Conservation (phyloP, 2,113 vertebrate species). For the Archocentrus centrarchus region DNA sequence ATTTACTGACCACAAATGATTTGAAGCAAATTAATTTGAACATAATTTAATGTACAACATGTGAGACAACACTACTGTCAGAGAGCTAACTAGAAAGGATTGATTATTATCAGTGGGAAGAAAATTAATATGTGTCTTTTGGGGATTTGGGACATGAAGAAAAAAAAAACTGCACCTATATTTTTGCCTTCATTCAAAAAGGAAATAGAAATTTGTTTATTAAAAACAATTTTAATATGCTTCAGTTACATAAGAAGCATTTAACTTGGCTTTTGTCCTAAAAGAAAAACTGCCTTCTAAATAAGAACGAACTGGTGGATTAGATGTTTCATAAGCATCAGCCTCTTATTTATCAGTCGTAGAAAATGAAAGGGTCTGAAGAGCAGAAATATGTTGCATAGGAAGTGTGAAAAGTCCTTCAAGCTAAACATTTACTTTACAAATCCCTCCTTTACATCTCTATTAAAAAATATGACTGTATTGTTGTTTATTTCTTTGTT, state of each 20-base stretch:
- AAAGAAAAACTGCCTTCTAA: not conserved
- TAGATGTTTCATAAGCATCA: not conserved
- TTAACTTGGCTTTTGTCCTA: not conserved
- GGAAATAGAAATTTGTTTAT: not conserved
- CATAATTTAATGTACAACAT: not conserved
- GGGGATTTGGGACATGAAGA: not conserved
- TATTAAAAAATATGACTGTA: not conserved
- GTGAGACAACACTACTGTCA: not conserved
- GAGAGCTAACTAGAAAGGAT: not conserved
- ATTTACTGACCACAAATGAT: not conserved
- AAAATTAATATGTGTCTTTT: not conserved
- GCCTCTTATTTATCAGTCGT: constrained; percentile 1
- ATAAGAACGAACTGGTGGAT: not conserved
- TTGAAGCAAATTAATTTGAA: not conserved
- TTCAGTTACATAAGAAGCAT: not conserved
- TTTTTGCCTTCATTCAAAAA: not conserved
- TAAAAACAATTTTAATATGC: not conserved
- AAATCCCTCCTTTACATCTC: not conserved
- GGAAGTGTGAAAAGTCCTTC: constrained; percentile 3
- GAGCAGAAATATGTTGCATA: not conserved
- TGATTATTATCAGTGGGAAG: not conserved
- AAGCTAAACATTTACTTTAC: not conserved
- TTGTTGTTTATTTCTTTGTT: not conserved
- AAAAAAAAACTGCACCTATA: not conserved
- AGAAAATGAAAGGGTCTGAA: not conserved